Evolutionary conservation across 2,888 invertebrate genomes (phyloP), one percentile per base, ranked within the genome.

Genomic region (Aspidiotus destructor): DNA sequence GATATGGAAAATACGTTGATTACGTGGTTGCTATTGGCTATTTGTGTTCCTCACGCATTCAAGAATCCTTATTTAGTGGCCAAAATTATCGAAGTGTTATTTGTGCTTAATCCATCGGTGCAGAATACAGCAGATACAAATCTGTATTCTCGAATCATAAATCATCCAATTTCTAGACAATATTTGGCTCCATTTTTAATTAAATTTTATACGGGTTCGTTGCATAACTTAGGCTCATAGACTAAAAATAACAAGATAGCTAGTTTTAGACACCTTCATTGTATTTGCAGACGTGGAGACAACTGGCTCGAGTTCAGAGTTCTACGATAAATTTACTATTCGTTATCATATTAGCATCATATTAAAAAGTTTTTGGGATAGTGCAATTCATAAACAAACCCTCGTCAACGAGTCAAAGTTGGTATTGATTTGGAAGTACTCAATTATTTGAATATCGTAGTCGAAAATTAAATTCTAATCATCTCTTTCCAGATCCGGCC

Each of bases 261-360:
- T 3, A 28, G 28, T 28, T 28, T 28, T 28, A 28, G 1, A 28
- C 28, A 28, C 28, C 1, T 5, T 28, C 5, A 11, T 41, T 42
- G 8, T 42, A 41, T 42, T 42, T 61, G 44, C 17, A 74, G 96
- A 96, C 75, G 92, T 97, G 69, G 98, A 98, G 81, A 92, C 92
- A 11, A 98, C 97, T 10, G 98, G 98, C 10, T 92, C 96, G 73
- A 94, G 92, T 78, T 94, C 93, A 48, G 99, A 99, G 80, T 99
- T 99, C 80, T 99, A 97, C 76, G 98, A 98, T 80, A 99, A 99
- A 80, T 99, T 99, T 79, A 93, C 94, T 11, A 98, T 99, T 74
- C 85, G 99, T 70, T 96, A 96, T 81, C 96, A 97, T 77, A 96
- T 99, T 77, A 96, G 96, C 79, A 86, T 97, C 76, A 93, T 98